Base-by-base conservation (phyloP, 2,113 vertebrate genomes). In the Lota lota region DNA sequence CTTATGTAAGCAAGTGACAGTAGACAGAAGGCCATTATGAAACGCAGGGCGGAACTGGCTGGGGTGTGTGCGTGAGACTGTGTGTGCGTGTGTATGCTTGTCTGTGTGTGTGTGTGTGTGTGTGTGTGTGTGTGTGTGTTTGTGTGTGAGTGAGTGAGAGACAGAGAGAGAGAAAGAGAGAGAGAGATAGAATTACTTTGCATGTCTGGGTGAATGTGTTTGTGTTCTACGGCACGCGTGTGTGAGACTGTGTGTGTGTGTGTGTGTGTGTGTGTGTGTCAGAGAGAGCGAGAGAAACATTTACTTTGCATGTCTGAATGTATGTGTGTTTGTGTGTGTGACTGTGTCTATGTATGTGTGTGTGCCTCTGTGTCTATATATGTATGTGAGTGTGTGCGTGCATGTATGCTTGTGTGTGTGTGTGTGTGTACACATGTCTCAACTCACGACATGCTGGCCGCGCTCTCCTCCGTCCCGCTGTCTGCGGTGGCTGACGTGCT, bases 1-100 rank as follows among this genome's bases (percentile, higher is more conserved):
- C 61, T 72, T 72, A 67, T 69, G 47, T 63, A 80, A 78, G 24
- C 63, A 68, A 69, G 53, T 73, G 73, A 68, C 61, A 80, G 67
- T 63, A 66, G 40, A 10, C 64, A 67, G 79, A 54, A 66, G 64
- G 24, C 58, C 68, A 75, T 83, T 76, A 77, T 72, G 57, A 80
- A 73, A 59, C 69, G 19, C 72, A 19, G 77, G 61, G 33, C 24
- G 61, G 58, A 65, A 72, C 16, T 76, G 61, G 75, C 66, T 76
- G 65, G 68, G 22, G 28, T 22, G 21, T 18, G 53, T 56, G 53
- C 6, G 50, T 53, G 16, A 4, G 50, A 4, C 3, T 53, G 16
- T 53, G 50, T 53, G 16, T 53, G 50, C 8, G 16, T 53, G 50
- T 53, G 50, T 53, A 7, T 53, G 50, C 8, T 2, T 53, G 50